Evolutionary conservation across 2,113 vertebrate genomes (phyloP), one percentile per base, ranked within the genome.

Genomic region (Mustelus asterias): DNA sequence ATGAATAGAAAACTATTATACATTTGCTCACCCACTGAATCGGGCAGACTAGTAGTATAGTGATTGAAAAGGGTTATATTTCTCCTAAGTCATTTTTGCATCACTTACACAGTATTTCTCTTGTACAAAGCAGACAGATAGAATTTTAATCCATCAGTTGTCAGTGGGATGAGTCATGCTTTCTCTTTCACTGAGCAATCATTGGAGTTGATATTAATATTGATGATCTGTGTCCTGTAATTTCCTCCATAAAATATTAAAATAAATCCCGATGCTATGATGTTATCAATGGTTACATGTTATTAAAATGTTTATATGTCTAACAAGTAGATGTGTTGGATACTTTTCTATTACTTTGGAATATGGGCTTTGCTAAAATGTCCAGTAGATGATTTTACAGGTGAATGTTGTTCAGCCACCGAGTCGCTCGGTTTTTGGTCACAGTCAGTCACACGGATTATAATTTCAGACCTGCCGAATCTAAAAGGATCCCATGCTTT

Each of bases 211-310:
- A 26, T 95, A 69, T n/a, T 22, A n/a, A 94, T 37, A 24, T 11
- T 48, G 65, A 70, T 94, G 20, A 94, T 70, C 20, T 48, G 41
- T 48, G 24, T 95, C 9, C 67, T 95, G 26, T 95, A 44, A 95
- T 95, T 95, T 54, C 93, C 67, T 72, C 67, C 54, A 3, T 41
- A 95, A 72, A 72, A 48, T 95, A 72, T 72, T 95, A 54, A 95
- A 95, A 72, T 72, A 69, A 95, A 95, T 4, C 26, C 93, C 20
- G 41, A 44, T 95, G 10, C 41, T 48, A 72, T 72, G 67, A 95
- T 95, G 14, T 54, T 95, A 72, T 72, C 93, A 95, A 72, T 72
- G 48, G 22, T 72, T 94, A 72, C 29, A 92, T 60, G 18, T 16
- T 44, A 72, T 72, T 24, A 69, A 95, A 48, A 48, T 48, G 20